Evolutionary conservation across 2,113 vertebrate species (phyloP).

Genomic region (Callorhinus ursinus): DNA sequence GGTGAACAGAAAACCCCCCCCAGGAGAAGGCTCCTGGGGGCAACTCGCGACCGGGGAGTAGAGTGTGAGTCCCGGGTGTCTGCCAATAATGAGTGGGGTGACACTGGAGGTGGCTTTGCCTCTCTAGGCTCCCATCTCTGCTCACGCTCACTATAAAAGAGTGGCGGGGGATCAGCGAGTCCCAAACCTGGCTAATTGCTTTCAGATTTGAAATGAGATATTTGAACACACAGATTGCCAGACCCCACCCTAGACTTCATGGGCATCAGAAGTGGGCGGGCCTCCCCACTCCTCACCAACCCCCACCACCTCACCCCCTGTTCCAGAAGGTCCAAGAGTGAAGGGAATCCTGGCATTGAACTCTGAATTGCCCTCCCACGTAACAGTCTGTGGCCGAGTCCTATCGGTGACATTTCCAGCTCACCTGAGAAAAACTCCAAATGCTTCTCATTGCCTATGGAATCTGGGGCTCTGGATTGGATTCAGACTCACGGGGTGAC

Average conservation of each 20-base stretch:
- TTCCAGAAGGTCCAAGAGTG: not conserved
- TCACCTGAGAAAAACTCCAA: not conserved
- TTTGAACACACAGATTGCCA: not conserved
- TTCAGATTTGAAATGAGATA: not conserved
- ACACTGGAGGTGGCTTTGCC: not conserved
- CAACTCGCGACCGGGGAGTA: not conserved
- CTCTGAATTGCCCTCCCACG: not conserved
- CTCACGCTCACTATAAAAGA: rapidly evolving
- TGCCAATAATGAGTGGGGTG: slow-evolving; percentile 19
- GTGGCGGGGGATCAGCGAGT: not conserved
- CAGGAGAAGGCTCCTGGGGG: not conserved
- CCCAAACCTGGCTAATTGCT: not conserved
- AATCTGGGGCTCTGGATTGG: not conserved
- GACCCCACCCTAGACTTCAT: not conserved
- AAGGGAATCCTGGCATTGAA: not conserved
- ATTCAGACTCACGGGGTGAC: not conserved
- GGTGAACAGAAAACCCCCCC: not conserved
- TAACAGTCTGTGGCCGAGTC: not conserved
- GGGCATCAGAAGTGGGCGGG: not conserved
- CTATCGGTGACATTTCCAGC: not conserved
- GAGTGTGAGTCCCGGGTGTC: not conserved
- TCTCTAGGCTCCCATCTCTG: not conserved
- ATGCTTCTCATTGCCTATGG: not conserved
- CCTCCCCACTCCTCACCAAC: rapidly evolving
- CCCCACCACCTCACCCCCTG: rapidly evolving